Evolutionary conservation across 2,113 vertebrate genomes (phyloP).

Genomic region (Percopsis transmontana): DNA sequence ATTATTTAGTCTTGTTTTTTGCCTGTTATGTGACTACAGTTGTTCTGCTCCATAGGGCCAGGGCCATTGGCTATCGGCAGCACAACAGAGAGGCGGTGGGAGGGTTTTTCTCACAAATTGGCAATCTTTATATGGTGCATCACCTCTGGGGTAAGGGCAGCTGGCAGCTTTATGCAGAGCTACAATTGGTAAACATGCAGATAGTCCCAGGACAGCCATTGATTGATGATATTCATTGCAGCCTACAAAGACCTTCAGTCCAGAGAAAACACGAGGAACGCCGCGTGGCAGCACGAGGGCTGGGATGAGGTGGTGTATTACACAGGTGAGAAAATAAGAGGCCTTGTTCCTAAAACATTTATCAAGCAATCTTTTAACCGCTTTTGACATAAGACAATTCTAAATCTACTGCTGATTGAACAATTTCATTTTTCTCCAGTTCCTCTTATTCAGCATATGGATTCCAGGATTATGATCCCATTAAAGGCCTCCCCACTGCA

Average conservation of each 20-base stretch:
- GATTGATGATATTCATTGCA: slow-evolving; percentile 54
- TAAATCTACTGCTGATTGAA: too few species aligned
- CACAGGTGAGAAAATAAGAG: slow-evolving; percentile 81
- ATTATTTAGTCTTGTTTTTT: slow-evolving; percentile 1
- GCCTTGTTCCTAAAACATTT: neutral
- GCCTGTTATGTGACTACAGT: slow-evolving; percentile 8
- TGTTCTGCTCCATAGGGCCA: slow-evolving; percentile 80
- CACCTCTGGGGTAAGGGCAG: slow-evolving; percentile 92
- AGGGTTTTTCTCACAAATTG: slow-evolving; percentile 96
- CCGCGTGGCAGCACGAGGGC: slow-evolving; percentile 92
- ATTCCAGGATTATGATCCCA: slow-evolving; percentile 97
- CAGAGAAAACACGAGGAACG: slow-evolving; percentile 89
- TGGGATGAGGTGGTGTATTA: slow-evolving; percentile 96
- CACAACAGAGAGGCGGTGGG: slow-evolving; percentile 88
- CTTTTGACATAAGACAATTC: too few species aligned
- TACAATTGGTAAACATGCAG: neutral
- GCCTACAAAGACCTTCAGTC: slow-evolving; percentile 94
- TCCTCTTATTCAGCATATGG: slow-evolving; percentile 98
- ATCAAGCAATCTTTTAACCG: too few species aligned
- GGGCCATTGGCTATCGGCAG: slow-evolving; percentile 89
- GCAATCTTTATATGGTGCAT: slow-evolving; percentile 93
- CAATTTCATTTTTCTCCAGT: slow-evolving; percentile 71
- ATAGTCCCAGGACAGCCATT: neutral
- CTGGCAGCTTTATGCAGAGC: neutral
- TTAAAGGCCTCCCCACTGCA: slow-evolving; percentile 75